Conservation (phyloP, 2,888 invertebrate genomes). For the Sphinx pinastri region DNA sequence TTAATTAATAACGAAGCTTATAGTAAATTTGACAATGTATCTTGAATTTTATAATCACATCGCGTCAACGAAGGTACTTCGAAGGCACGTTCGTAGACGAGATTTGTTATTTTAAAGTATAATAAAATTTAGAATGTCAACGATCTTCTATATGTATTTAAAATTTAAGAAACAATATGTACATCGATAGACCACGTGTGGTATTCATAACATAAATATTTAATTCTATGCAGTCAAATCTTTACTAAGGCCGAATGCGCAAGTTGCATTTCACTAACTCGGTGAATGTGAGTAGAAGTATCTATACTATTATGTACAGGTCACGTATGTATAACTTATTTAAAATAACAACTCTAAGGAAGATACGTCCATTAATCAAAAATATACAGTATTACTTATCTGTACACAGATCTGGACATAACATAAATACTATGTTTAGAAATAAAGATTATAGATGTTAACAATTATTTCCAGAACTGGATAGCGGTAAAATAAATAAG, state of each 20-base stretch:
- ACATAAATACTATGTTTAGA: background rate
- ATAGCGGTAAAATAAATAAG: slow-evolving; percentile 40
- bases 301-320: slow-evolving; percentile 20
- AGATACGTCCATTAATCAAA: background rate
- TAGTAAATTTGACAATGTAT: slow-evolving; percentile 51
- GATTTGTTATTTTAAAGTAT: slow-evolving; percentile 45
- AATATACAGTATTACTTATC: background rate
- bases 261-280: slow-evolving; percentile 21
- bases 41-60: slow-evolving; percentile 44
- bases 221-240: slow-evolving; percentile 83
- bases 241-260: slow-evolving; percentile 61
- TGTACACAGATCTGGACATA: background rate
- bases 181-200: slow-evolving; percentile 50
- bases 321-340: slow-evolving; percentile 15
- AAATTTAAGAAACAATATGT: slow-evolving; percentile 60
- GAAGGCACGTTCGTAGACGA: slow-evolving; percentile 41
- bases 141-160: slow-evolving; percentile 55
- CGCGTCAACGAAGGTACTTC: slow-evolving; percentile 41
- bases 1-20: slow-evolving; percentile 66
- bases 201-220: slow-evolving; percentile 48
- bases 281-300: slow-evolving; percentile 19
- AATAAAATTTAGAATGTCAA: slow-evolving; percentile 71
- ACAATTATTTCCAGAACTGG: background rate
- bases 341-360: slow-evolving; percentile 21
- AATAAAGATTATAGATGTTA: background rate